These are phyloP conservation scores for Portunus trituberculatus DNA, from an alignment of 1,140 invertebrate species.

Conservation along the genomic window DNA sequence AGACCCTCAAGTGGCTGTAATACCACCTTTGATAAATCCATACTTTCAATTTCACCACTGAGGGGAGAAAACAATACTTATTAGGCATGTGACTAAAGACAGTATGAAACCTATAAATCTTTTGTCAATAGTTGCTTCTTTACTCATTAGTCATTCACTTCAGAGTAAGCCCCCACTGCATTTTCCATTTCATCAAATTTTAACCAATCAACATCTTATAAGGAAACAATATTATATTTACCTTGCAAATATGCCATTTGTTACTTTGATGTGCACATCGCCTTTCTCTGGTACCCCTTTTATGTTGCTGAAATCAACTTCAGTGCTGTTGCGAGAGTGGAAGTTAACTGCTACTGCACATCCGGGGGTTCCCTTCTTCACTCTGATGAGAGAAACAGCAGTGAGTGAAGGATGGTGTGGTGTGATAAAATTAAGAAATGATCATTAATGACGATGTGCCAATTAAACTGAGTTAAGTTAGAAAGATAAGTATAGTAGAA, in stretches of 20 bases:
- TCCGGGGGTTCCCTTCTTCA: slow-evolving; percentile 67
- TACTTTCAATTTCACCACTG: slow-evolving; percentile 33
- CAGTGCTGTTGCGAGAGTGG: neutral
- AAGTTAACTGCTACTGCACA: slow-evolving; percentile 66
- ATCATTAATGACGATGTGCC: neutral
- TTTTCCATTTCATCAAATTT: too few species aligned
- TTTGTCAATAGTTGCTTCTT: neutral
- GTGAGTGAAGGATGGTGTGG: neutral
- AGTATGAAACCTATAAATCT: neutral
- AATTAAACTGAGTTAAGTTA: neutral
- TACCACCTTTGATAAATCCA: slow-evolving; percentile 22
- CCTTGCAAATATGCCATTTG: neutral
- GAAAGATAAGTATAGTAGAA: neutral
- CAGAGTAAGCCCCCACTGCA: too few species aligned
- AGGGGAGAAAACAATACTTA: neutral
- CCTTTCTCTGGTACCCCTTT: slow-evolving; percentile 61
- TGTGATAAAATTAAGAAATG: neutral
- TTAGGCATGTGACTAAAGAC: neutral
- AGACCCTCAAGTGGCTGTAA: slow-evolving; percentile 51
- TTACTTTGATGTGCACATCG: neutral
- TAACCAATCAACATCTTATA: neutral
- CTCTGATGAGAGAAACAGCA: slow-evolving; percentile 8
- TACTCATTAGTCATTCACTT: too few species aligned
- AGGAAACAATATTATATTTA: slow-evolving; percentile 29
- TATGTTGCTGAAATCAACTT: slow-evolving; percentile 50